These are phyloP conservation scores for Scomberomorus guttatus DNA, from an alignment of 2,797 vertebrate species.

Conservation along the genomic window DNA sequence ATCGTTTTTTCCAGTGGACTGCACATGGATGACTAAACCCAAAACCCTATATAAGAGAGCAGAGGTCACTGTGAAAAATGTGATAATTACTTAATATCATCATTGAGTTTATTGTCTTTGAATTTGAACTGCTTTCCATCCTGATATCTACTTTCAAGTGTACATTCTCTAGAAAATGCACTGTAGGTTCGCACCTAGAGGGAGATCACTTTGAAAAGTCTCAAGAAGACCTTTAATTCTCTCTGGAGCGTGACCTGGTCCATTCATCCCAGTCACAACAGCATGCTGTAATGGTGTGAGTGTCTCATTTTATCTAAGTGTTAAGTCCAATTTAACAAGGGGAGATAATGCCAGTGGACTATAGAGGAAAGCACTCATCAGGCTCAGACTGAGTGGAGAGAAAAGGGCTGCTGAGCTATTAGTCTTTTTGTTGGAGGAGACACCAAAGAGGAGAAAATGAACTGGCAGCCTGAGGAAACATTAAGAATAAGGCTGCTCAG, in stretches of 20 bases:
- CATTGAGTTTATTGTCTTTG: neutral
- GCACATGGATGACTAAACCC: neutral
- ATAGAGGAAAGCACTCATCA: constrained; percentile 31
- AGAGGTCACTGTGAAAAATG: constrained; percentile 2
- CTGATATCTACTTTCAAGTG: constrained; percentile 5
- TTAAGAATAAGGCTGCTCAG: constrained; percentile 16
- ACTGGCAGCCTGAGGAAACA: neutral
- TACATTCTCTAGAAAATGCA: neutral
- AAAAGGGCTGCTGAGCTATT: constrained; percentile 38
- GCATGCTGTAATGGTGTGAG: constrained; percentile 22
- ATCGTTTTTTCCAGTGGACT: constrained; percentile 44
- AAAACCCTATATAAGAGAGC: neutral
- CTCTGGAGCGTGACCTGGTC: neutral
- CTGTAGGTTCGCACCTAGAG: neutral
- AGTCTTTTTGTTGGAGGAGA: constrained; percentile 34
- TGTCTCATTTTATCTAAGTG: constrained; percentile 23
- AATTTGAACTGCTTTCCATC: neutral
- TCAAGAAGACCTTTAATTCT: constrained; percentile 22
- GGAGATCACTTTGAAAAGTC: constrained; percentile 15
- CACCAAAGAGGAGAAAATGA: constrained; percentile 25
- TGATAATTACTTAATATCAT: neutral
- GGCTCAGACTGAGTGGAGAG: constrained; percentile 26
- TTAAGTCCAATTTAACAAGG: constrained; percentile 34
- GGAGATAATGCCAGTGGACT: constrained; percentile 32
- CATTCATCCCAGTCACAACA: neutral